Percentiles rank a stretch among this genome's conserved stretches.
Evolutionary conservation across 2,888 invertebrate species (phyloP).

Genomic region (Idaea aversata): DNA sequence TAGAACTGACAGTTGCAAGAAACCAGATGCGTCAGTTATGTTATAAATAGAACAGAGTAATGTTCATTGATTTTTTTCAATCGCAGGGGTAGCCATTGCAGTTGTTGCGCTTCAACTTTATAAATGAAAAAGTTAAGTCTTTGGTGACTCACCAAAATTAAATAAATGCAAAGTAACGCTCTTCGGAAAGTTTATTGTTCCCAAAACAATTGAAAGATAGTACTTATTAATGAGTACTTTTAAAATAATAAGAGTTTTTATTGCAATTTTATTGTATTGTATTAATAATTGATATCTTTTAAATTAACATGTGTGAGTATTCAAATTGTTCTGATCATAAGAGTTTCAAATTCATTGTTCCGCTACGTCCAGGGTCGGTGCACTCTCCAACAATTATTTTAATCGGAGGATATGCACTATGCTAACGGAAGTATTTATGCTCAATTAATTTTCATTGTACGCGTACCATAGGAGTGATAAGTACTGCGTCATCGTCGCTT

Average conservation of each 20-base stretch:
- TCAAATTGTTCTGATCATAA: slow-evolving; percentile 10
- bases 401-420: slow-evolving; percentile 17
- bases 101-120: not conserved
- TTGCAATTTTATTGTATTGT: no score
- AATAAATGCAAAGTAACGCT: no score
- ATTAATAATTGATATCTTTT: not conserved
- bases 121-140: not conserved
- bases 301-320: slow-evolving; percentile 5
- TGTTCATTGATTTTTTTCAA: not conserved
- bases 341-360: slow-evolving; percentile 18
- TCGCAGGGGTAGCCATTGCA: not conserved
- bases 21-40: not conserved
- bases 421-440: slow-evolving; percentile 16
- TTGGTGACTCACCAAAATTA: not conserved
- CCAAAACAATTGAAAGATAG: no score
- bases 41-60: not conserved
- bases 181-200: no score
- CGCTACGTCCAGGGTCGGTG: slow-evolving; percentile 17
- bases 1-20: not conserved
- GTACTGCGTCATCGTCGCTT: slow-evolving; percentile 6
- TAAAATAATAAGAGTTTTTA: slow-evolving; percentile 1
- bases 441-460: slow-evolving; percentile 14
- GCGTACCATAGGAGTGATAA: not conserved
- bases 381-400: slow-evolving; percentile 17
- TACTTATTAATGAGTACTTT: not conserved